Percentiles rank a stretch among this genome's conserved stretches.
phyloP scores from a whole-genome alignment of 2,888 invertebrate genomes.

The Abrostola triplasia region DNA sequence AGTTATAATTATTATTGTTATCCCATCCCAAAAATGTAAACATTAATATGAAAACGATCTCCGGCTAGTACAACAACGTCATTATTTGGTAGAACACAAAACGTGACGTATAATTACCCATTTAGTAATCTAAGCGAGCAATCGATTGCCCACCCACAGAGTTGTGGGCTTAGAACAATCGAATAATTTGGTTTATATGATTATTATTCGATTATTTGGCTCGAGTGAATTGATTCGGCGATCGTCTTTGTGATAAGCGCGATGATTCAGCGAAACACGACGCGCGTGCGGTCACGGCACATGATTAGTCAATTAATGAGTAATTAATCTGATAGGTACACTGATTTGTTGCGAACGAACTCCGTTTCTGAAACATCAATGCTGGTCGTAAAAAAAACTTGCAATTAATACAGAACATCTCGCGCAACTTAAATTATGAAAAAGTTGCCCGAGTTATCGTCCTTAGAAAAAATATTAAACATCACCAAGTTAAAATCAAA shows the following conservation, averaged over 20 bases:
- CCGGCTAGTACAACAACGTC: constrained; percentile 53
- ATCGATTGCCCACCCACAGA: constrained; percentile 77
- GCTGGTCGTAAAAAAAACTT: background rate
- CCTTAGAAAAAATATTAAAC: too few species aligned
- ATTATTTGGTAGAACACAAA: constrained; percentile 63
- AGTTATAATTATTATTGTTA: background rate
- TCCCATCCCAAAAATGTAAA: constrained; percentile 14
- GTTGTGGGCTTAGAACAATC: constrained; percentile 74
- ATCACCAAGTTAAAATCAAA: too few species aligned
- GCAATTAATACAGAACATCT: too few species aligned
- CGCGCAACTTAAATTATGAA: too few species aligned
- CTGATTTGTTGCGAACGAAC: constrained; percentile 21
- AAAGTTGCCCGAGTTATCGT: too few species aligned
- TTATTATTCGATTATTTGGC: constrained; percentile 78
- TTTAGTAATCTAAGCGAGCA: constrained; percentile 67
- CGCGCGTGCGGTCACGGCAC: constrained; percentile 65
- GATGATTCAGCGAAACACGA: constrained; percentile 70
- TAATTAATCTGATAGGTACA: constrained; percentile 66
- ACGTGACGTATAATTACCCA: constrained; percentile 73
- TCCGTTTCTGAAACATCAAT: background rate
- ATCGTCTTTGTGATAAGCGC: constrained; percentile 77
- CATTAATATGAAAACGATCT: constrained; percentile 29
- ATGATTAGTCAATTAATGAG: constrained; percentile 75
- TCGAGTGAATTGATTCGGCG: constrained; percentile 79
- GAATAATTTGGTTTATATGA: constrained; percentile 67